These are phyloP conservation scores for Melanogrammus aeglefinus DNA, from an alignment of 2,797 vertebrate species.

Conservation along the genomic window DNA sequence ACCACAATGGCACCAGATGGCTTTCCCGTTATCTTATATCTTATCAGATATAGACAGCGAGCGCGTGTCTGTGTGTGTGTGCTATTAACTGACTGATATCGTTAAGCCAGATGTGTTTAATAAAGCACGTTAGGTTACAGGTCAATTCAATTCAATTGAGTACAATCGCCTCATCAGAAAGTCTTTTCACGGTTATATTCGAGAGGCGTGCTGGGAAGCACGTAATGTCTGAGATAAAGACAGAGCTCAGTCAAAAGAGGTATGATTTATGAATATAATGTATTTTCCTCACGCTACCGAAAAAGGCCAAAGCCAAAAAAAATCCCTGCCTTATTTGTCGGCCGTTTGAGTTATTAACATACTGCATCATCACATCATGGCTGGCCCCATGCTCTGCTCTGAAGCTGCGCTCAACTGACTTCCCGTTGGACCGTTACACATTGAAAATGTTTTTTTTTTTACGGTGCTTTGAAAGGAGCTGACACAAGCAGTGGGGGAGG, in stretches of 20 bases:
- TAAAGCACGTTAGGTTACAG: constrained; percentile 12
- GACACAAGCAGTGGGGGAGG: constrained; percentile 52
- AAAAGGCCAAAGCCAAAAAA: not conserved
- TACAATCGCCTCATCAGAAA: not conserved
- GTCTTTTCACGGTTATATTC: not conserved
- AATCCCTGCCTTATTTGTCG: not conserved
- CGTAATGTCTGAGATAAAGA: not conserved
- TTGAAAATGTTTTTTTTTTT: constrained; percentile 35
- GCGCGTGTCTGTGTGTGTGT: constrained; percentile 14
- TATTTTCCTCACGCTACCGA: not conserved
- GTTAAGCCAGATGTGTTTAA: constrained; percentile 10
- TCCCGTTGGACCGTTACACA: not conserved
- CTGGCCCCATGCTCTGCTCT: constrained; percentile 5
- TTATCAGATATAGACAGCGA: constrained; percentile 36
- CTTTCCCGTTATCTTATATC: constrained; percentile 49
- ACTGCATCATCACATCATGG: constrained; percentile 3
- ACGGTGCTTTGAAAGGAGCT: constrained; percentile 44
- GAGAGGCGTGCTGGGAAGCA: not conserved
- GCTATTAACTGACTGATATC: not conserved
- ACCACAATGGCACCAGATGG: constrained; percentile 52
- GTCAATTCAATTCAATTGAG: constrained; percentile 12
- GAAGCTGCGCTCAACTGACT: not conserved
- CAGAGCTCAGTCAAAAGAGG: not conserved
- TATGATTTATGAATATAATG: not conserved
- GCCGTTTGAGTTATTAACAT: not conserved